Evolutionary conservation across 2,113 vertebrate species (phyloP).

Genomic region (Mormyrus lacerda): DNA sequence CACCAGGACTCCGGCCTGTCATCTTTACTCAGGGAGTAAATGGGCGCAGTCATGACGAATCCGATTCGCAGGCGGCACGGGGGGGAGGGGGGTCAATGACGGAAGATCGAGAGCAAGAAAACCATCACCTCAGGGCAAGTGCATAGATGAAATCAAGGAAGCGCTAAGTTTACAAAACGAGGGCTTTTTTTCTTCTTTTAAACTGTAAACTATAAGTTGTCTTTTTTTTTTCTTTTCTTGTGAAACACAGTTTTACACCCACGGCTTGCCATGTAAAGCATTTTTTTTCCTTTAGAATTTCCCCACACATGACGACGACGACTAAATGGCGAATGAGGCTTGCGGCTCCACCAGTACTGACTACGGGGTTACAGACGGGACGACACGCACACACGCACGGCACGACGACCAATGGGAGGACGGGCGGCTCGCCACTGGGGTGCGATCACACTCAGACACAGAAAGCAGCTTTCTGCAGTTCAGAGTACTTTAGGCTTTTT

Average conservation of each 20-base stretch:
- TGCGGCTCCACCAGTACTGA: conserved; percentile 58
- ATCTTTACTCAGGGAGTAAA: conserved; percentile 43
- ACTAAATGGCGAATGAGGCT: conserved; percentile 62
- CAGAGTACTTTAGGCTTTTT: conserved; percentile 24
- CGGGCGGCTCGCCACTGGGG: conserved; percentile 56
- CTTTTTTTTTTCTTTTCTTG: conserved; percentile 46
- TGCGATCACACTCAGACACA: conserved; percentile 66
- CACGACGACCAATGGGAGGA: conserved; percentile 69
- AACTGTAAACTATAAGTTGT: conserved; percentile 69
- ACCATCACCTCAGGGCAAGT: conserved; percentile 80
- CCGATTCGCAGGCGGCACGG: conserved; percentile 49
- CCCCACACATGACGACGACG: conserved; percentile 39
- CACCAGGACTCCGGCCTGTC: conserved; percentile 37
- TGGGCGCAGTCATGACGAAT: background rate
- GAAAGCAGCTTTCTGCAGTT: conserved; percentile 76
- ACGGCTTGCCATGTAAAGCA: conserved; percentile 60
- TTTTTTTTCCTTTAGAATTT: conserved; percentile 13
- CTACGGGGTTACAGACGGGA: conserved; percentile 35
- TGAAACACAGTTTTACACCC: conserved; percentile 54
- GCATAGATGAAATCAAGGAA: conserved; percentile 99
- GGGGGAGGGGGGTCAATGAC: conserved; percentile 33
- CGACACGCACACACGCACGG: conserved; percentile 40
- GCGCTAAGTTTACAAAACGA: conserved; percentile 74
- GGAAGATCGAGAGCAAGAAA: conserved; percentile 30
- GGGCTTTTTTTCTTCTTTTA: conserved; percentile 55